These are phyloP conservation scores for Agrotis ipsilon DNA, from an alignment of 2,888 invertebrate genomes.

Conservation along the genomic window DNA sequence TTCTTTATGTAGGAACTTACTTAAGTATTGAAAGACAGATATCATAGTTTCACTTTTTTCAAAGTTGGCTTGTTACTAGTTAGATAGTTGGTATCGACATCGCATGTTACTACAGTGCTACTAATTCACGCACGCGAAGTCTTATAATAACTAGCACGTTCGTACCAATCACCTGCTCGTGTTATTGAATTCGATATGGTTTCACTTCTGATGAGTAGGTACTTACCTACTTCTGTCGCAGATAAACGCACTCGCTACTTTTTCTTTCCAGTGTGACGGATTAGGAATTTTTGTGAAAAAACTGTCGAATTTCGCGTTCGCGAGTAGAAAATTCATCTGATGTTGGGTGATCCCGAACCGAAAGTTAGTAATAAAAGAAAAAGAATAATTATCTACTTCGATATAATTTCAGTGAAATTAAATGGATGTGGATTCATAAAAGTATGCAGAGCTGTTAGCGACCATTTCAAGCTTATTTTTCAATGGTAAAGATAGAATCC, in stretches of 20 bases:
- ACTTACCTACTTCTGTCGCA: slow-evolving; percentile 62
- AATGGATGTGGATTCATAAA: too few species aligned
- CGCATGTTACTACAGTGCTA: slow-evolving; percentile 79
- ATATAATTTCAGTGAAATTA: too few species aligned
- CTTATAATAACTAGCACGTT: slow-evolving; percentile 80
- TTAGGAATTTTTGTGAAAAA: slow-evolving; percentile 10
- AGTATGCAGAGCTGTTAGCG: too few species aligned
- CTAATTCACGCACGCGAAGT: slow-evolving; percentile 82
- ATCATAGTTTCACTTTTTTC: slow-evolving; percentile 65
- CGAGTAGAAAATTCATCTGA: not conserved
- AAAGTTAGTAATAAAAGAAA: too few species aligned
- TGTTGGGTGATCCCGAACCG: too few species aligned
- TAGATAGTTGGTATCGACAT: slow-evolving; percentile 72
- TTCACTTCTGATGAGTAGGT: slow-evolving; percentile 84
- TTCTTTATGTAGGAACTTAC: slow-evolving; percentile 3
- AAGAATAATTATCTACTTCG: too few species aligned
- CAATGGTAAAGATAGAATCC: too few species aligned
- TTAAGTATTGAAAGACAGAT: slow-evolving; percentile 34
- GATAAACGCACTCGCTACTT: slow-evolving; percentile 59
- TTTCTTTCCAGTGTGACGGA: slow-evolving; percentile 34
- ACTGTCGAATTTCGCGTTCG: too few species aligned
- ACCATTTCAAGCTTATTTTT: too few species aligned
- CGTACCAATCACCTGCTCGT: slow-evolving; percentile 79
- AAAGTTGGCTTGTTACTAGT: slow-evolving; percentile 49
- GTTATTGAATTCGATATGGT: slow-evolving; percentile 87